Percentiles rank a stretch among this genome's conserved stretches.
Conservation (phyloP, 2,113 vertebrate species). For the Hucho hucho region DNA sequence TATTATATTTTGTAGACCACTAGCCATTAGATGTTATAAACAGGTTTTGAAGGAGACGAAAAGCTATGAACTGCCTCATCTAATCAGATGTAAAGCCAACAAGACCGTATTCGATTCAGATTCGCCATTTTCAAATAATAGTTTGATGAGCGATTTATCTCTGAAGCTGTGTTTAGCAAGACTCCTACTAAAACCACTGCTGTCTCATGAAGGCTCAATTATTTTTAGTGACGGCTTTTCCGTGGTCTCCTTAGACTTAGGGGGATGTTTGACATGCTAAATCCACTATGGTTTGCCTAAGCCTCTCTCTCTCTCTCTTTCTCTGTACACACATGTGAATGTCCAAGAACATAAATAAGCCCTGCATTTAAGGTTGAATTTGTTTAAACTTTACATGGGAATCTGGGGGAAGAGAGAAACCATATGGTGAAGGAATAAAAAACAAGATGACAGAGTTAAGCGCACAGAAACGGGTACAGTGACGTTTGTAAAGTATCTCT, state of each 20-base stretch:
- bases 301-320: neutral
- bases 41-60: neutral
- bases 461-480: neutral
- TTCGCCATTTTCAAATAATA: conserved; percentile 9
- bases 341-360: neutral
- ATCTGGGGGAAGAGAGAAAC: neutral
- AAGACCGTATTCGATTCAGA: neutral
- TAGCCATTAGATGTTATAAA: neutral
- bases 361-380: neutral
- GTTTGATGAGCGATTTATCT: conserved; percentile 21
- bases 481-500: no score
- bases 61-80: neutral
- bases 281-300: conserved; percentile 30
- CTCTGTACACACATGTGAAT: neutral
- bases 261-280: conserved; percentile 46
- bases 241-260: conserved; percentile 6
- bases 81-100: neutral
- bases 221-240: conserved; percentile 7
- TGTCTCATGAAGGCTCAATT: conserved; percentile 26
- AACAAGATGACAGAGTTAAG: neutral
- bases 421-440: neutral
- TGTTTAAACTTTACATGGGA: conserved; percentile 12
- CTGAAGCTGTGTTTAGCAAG: conserved; percentile 21
- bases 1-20: no score
- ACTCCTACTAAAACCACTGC: conserved; percentile 22